Percentiles rank a stretch among this genome's conserved stretches.
phyloP scores from a whole-genome alignment of 2,888 invertebrate genomes.

The Callyntrura sp. region DNA sequence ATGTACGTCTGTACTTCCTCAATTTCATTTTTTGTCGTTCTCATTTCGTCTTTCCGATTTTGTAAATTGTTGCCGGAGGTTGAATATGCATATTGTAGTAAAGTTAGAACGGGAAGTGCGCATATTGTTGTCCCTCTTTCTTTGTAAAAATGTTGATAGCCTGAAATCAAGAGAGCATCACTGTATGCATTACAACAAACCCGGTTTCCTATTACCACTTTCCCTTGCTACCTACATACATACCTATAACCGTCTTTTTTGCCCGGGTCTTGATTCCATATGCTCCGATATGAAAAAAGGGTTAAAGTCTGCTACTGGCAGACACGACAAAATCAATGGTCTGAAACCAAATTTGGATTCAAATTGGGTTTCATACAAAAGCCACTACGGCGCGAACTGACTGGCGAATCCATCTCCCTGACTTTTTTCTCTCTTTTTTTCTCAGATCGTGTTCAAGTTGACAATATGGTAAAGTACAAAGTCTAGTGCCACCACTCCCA shows the following conservation, averaged over 20 bases:
- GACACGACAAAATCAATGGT: conserved; percentile 61
- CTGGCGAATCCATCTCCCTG: conserved; percentile 27
- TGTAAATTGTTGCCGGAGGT: conserved; percentile 27
- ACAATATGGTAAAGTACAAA: too few relatives aligned
- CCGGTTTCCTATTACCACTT: not conserved
- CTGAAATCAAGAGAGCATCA: too few relatives aligned
- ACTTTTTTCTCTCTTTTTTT: not conserved
- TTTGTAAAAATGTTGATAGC: too few relatives aligned
- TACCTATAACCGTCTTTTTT: too few relatives aligned
- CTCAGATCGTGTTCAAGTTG: not conserved
- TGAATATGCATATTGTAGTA: conserved; percentile 16
- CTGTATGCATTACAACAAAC: not conserved
- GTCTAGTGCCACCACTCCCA: too few relatives aligned
- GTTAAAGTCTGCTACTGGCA: conserved; percentile 45
- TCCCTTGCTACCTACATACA: not conserved
- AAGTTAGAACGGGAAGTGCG: conserved; percentile 28
- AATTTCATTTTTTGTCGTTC: conserved; percentile 24
- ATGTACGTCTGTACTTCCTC: not conserved
- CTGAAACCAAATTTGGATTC: conserved; percentile 68
- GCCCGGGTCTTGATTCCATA: too few relatives aligned
- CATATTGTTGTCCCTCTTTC: conserved; percentile 10
- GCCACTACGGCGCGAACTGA: conserved; percentile 31
- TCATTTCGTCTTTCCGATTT: conserved; percentile 40
- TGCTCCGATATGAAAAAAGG: conserved; percentile 40
- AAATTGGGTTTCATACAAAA: conserved; percentile 50